phyloP scores from a whole-genome alignment of 2,797 vertebrate genomes.

The Cyclopterus lumpus region DNA sequence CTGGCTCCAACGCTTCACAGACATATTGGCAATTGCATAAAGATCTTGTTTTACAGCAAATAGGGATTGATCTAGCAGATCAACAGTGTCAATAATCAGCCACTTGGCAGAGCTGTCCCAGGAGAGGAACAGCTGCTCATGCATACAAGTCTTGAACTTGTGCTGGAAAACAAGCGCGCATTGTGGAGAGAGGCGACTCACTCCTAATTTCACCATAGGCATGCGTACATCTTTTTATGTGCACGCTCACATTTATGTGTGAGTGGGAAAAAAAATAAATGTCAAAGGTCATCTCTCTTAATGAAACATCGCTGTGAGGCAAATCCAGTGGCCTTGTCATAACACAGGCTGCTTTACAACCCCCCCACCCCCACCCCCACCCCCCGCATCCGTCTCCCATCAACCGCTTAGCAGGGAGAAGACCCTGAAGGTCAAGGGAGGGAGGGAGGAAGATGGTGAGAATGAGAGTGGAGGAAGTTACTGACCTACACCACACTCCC shows the following conservation, averaged over 20 bases:
- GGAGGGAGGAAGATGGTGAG: constrained; percentile 34
- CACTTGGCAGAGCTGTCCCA: constrained; percentile 10
- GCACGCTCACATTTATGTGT: constrained; percentile 17
- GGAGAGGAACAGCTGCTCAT: constrained; percentile 13
- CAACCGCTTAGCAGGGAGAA: constrained; percentile 42
- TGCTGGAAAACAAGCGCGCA: not conserved
- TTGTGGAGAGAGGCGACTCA: not conserved
- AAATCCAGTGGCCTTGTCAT: constrained; percentile 65
- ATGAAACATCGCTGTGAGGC: constrained; percentile 50
- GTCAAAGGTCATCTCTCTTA: constrained; percentile 61
- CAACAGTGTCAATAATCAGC: constrained; percentile 41
- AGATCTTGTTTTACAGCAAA: constrained; percentile 52
- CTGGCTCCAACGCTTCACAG: constrained; percentile 5
- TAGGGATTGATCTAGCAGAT: constrained; percentile 48
- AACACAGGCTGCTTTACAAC: constrained; percentile 52
- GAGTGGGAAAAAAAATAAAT: constrained; percentile 18
- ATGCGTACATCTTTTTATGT: constrained; percentile 12
- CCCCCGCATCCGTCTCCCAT: constrained; percentile 38
- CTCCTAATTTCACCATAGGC: constrained; percentile 5
- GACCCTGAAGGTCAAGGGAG: constrained; percentile 60
- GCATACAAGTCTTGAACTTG: constrained; percentile 6
- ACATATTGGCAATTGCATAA: constrained; percentile 38
- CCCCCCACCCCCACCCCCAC: not conserved
- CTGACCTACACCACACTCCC: constrained; percentile 37
- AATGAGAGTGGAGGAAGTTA: constrained; percentile 21